Base-by-base conservation (phyloP, 2,797 vertebrate species). In the Graptemys geographica region DNA sequence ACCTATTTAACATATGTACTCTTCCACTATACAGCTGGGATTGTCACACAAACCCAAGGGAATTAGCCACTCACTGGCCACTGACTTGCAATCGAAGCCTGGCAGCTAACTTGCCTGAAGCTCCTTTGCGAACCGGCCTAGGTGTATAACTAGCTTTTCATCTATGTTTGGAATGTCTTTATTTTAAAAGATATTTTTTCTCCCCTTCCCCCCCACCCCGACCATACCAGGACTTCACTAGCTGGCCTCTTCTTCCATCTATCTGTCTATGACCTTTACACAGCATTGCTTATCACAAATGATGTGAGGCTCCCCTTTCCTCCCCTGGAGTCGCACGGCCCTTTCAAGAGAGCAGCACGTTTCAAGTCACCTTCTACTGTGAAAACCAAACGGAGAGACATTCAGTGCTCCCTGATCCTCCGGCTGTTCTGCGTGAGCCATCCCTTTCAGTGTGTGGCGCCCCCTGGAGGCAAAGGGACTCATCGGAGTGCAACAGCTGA, bases 291-390 rank as follows among this genome's bases (percentile, higher is more conserved):
- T 84, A 87, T 79, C 84, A 72, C 41, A 56, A 5, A 2, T 23
- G 87, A 81, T 83, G 90, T 56, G 44, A 88, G 85, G 90, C 88
- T 92, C 62, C n/a, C 91, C 85, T 59, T 85, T 74, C 72, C 74
- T 84, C 41, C 69, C 83, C 86, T 51, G 59, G 31, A 88, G 78
- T 55, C 25, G 13, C 23, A 13, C 13, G 8, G 78, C 82, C 79
- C n/a, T 78, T 92, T 89, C 87, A 79, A 88, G 8, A 76, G 2
- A 91, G 53, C 52, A 65, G 81, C 0, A 0, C 15, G 53, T 51
- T 79, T 76, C 44, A 9, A 0, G 28, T 13, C 86, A 57, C 90
- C 80, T n/a, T 1, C 3, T n/a, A 55, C 23, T 2, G 2, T 83
- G 21, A 95, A 92, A 92, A 92, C 90, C 44, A 88, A 95, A 88